These are phyloP conservation scores for Hypomesus transpacificus DNA, from an alignment of 2,113 vertebrate species.

Conservation along the genomic window DNA sequence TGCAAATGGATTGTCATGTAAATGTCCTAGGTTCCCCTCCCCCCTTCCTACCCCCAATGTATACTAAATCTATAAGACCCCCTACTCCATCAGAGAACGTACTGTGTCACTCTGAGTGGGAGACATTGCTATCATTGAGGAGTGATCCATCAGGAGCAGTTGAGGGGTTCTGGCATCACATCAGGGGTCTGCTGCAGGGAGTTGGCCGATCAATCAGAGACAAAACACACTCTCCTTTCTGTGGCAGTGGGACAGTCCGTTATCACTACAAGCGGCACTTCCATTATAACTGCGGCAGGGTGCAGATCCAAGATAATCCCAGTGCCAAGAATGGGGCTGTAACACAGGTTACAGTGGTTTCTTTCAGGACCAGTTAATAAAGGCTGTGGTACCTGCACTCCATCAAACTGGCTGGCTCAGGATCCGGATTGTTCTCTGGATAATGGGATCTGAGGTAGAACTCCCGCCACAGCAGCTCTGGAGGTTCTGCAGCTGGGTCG, in stretches of 20 bases:
- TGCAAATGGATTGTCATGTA: constrained; percentile 19
- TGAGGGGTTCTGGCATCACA: constrained; percentile 26
- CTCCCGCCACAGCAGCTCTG: constrained; percentile 1
- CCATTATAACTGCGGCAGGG: constrained; percentile 43
- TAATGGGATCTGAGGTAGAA: constrained; percentile 20
- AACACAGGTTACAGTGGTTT: constrained; percentile 24
- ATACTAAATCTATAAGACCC: constrained; percentile 25
- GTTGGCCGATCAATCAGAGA: constrained; percentile 48
- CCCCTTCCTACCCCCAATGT: constrained; percentile 20
- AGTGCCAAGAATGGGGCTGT: constrained; percentile 31
- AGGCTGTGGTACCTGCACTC: constrained; percentile 36
- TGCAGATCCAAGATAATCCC: constrained; percentile 48
- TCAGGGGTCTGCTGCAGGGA: constrained; percentile 27
- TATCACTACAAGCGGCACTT: constrained; percentile 47
- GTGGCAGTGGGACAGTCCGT: constrained; percentile 40
- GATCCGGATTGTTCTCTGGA: constrained; percentile 11
- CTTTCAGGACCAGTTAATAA: constrained; percentile 39
- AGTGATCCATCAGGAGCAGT: constrained; percentile 46
- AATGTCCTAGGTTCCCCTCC: constrained; percentile 25
- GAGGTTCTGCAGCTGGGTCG: constrained; percentile 7
- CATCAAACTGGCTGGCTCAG: constrained; percentile 38
- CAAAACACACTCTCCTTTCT: constrained; percentile 35
- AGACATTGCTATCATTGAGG: constrained; percentile 35
- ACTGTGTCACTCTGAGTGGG: constrained; percentile 9
- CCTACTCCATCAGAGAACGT: not conserved